phyloP scores from a whole-genome alignment of 2,888 invertebrate genomes.

The Oscheius sp. region DNA sequence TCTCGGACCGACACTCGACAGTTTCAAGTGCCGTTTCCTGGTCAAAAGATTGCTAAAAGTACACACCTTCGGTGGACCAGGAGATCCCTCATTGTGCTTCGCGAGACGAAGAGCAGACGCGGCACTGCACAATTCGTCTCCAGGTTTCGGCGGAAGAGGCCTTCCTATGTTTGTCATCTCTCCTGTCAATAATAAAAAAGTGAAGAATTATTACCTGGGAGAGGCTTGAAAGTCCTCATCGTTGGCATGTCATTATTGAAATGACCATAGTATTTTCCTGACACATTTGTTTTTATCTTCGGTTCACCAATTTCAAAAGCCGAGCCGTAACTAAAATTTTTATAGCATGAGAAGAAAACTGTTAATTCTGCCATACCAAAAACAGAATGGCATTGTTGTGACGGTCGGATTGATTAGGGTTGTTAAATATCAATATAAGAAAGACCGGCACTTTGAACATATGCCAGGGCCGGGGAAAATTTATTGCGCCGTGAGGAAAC shows the following conservation, averaged over 20 bases:
- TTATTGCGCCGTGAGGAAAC: constrained; percentile 27
- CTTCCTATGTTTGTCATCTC: constrained; percentile 16
- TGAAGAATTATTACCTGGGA: constrained; percentile 13
- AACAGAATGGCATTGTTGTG: constrained; percentile 23
- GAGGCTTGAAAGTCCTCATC: constrained; percentile 50
- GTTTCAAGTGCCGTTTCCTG: too few relatives aligned
- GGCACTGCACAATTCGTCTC: constrained; percentile 53
- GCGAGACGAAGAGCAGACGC: constrained; percentile 41
- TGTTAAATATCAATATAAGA: constrained; percentile 21
- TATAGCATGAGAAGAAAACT: too few relatives aligned
- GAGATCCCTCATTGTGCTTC: constrained; percentile 50
- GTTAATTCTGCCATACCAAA: too few relatives aligned
- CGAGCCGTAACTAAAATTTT: constrained; percentile 46
- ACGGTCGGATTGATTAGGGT: not conserved
- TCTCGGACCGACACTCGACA: too few relatives aligned
- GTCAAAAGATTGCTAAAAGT: not conserved
- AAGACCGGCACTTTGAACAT: constrained; percentile 10
- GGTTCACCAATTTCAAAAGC: constrained; percentile 45
- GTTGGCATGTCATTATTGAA: constrained; percentile 16
- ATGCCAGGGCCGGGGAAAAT: constrained; percentile 20
- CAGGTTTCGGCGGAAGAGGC: constrained; percentile 25
- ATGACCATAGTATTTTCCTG: not conserved
- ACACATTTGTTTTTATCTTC: constrained; percentile 1
- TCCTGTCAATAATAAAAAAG: constrained; percentile 5
- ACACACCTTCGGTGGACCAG: constrained; percentile 37